Base-by-base conservation (phyloP, 2,888 invertebrate genomes). In the Seladonia tumulorum region DNA sequence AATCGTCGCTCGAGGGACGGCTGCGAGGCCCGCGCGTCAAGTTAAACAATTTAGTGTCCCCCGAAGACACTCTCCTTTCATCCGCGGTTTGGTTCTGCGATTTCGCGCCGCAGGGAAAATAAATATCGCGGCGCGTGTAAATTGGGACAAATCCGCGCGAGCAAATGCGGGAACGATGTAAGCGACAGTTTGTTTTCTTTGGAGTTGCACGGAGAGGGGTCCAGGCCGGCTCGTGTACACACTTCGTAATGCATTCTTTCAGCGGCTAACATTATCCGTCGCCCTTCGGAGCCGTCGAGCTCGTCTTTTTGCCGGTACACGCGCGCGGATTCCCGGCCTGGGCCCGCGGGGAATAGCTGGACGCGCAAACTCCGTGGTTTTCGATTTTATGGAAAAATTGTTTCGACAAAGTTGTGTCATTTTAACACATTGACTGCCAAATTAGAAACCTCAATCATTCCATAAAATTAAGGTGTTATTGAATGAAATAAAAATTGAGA, bases 161-260 rank as follows among this genome's bases (percentile, higher is more conserved):
- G 85, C 68, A 81, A 83, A 83, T 75, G 83, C 75, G 35, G 35
- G 60, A 78, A 83, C 79, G 79, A 60, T 71, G 82, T 74, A 78
- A 88, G 57, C 60, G 47, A 12, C 47, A 35, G 73, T 88, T 88
- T 84, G 83, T 86, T 88, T 86, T 86, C 83, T 74, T 81, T 78
- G 47, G 57, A 45, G 45, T 68, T 63, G 68, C 76, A 45, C 57
- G 63, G 77, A 80, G 39, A 66, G 18, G 66, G 66, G 66, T 18
- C 1, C 66, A 18, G 7, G 16, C 0, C 66, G 45, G 60, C 39
- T 66, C 35, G 66, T 35, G 71, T 81, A 75, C 63, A 83, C 82
- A 72, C 80, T 47, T 35, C 70, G 47, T 82, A 79, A 75, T 77
- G 75, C 79, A 81, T 89, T 87, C 85, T 89, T 79, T 75, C 74